Conservation (phyloP, 2,113 vertebrate genomes). For the Carassius auratus region DNA sequence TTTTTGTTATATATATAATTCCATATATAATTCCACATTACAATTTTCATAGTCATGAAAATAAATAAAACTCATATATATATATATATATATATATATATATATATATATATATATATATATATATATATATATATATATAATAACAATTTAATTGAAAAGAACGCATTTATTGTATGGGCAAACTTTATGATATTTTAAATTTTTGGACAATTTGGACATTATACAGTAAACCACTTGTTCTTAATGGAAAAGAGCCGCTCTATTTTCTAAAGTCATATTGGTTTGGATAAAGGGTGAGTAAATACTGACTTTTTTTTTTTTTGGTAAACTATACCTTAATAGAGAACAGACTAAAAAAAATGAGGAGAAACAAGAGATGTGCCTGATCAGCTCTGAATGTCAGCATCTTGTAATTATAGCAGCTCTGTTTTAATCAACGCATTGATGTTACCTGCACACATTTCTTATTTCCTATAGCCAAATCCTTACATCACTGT, state of each 20-base stretch:
- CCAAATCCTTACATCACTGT: neutral
- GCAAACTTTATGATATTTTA: too few relatives aligned
- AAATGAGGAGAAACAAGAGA: neutral
- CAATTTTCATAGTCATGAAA: too few relatives aligned
- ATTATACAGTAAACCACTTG: neutral
- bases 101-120: too few relatives aligned
- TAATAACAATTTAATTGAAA: too few relatives aligned
- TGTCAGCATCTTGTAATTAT: neutral
- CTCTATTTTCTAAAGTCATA: neutral
- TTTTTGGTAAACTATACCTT: neutral
- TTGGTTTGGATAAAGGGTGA: neutral
- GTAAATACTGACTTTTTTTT: neutral
- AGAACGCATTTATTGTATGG: too few relatives aligned
- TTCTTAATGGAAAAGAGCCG: neutral
- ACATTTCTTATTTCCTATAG: neutral
- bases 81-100: too few relatives aligned
- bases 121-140: too few relatives aligned
- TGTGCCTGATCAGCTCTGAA: neutral
- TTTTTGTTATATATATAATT: too few relatives aligned
- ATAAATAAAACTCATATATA: too few relatives aligned
- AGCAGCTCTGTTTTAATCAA: neutral
- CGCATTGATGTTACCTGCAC: neutral
- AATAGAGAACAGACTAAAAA: neutral
- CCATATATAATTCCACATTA: too few relatives aligned
- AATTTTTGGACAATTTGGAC: neutral